A percentile compares a stretch with the other conserved stretches of the same genome.
phyloP scores from a whole-genome alignment of 2,888 invertebrate species.

The Drosophila quinaria region DNA sequence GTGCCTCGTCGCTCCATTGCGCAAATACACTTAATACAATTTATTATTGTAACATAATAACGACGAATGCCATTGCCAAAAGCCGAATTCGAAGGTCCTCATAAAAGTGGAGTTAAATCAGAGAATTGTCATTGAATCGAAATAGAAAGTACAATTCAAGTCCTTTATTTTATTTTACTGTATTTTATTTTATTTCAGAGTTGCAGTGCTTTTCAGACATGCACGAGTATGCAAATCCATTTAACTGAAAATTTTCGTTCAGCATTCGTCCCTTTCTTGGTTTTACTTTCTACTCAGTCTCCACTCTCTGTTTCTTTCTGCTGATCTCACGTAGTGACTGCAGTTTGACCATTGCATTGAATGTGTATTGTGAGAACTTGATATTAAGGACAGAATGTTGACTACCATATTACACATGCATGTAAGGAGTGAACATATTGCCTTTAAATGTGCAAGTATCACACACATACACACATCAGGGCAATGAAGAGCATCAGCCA shows the following conservation, averaged over 20 bases:
- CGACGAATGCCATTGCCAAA: constrained; percentile 29
- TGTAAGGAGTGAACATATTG: background rate
- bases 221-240: constrained; percentile 61
- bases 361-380: background rate
- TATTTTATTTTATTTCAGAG: constrained; percentile 11
- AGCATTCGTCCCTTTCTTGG: background rate
- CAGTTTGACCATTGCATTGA: constrained; percentile 16
- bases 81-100: constrained; percentile 7
- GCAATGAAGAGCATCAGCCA: background rate
- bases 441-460: background rate
- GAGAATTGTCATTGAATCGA: constrained; percentile 62
- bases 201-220: constrained; percentile 50
- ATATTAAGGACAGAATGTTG: background rate
- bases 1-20: constrained; percentile 25
- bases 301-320: background rate
- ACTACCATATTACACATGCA: background rate
- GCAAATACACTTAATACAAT: constrained; percentile 67
- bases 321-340: constrained; percentile 24
- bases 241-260: constrained; percentile 41
- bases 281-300: background rate
- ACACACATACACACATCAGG: background rate
- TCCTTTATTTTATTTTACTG: constrained; percentile 21
- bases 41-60: constrained; percentile 68
- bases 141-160: constrained; percentile 65
- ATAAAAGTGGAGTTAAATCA: constrained; percentile 58